phyloP scores from a whole-genome alignment of 2,888 invertebrate species.

The Priocnemis perturbator region DNA sequence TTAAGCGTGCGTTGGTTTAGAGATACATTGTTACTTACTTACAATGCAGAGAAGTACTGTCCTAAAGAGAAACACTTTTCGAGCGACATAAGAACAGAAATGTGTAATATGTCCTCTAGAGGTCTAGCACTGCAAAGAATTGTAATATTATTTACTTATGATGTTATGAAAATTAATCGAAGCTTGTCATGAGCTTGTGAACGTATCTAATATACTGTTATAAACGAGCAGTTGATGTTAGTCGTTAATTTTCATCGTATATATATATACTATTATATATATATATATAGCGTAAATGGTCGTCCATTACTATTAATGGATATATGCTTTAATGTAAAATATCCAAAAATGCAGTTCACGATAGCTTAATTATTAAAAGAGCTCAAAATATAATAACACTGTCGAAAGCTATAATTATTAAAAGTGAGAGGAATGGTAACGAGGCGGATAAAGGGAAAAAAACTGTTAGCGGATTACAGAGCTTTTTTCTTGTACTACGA shows the following conservation, averaged over 20 bases:
- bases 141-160: slow-evolving; percentile 44
- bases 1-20: slow-evolving; percentile 14
- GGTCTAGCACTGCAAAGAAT: slow-evolving; percentile 54
- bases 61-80: slow-evolving; percentile 16
- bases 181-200: slow-evolving; percentile 64
- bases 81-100: slow-evolving; percentile 25
- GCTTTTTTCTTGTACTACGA: slow-evolving; percentile 27
- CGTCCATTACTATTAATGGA: slow-evolving; percentile 71
- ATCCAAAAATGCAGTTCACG: slow-evolving; percentile 55
- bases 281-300: slow-evolving; percentile 65
- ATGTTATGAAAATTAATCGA: slow-evolving; percentile 53
- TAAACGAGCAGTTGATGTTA: slow-evolving; percentile 70
- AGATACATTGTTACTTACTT: slow-evolving; percentile 25
- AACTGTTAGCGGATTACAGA: slow-evolving; percentile 30
- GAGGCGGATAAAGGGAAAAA: slow-evolving; percentile 4
- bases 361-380: slow-evolving; percentile 62
- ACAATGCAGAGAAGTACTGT: slow-evolving; percentile 23
- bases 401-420: slow-evolving; percentile 36
- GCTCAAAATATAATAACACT: slow-evolving; percentile 58
- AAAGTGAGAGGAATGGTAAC: slow-evolving; percentile 1
- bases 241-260: slow-evolving; percentile 70
- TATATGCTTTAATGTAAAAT: slow-evolving; percentile 64
- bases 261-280: no score
- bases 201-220: slow-evolving; percentile 63
- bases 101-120: slow-evolving; percentile 42